Evolutionary conservation across 2,113 vertebrate species (phyloP), one percentile per base, ranked within the genome.

Genomic region (Xiphias gladius): DNA sequence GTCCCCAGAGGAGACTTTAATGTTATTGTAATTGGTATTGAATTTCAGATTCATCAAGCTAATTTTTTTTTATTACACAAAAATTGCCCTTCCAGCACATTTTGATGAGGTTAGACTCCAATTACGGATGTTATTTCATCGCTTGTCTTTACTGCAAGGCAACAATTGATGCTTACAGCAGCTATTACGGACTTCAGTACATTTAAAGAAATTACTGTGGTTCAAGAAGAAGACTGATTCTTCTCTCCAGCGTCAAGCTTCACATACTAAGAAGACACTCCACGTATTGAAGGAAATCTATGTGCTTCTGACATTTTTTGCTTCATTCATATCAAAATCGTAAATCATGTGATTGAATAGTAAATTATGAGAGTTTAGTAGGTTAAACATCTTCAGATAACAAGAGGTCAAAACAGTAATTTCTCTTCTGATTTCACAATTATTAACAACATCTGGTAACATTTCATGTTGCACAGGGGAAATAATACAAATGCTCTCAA

Each of bases 21-120:
- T 87, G 72, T 80, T 83, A 73, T 86, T 82, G 55, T 88, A 92
- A 91, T 84, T 85, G 75, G 54, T 82, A 87, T 90, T 86, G 79
- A 77, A 87, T 91, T 91, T 87, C 37, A 90, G 85, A 89, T 88
- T 88, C 89, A 92, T 94, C 84, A 88, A 77, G 68, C 67, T 89
- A 82, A 55, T 83, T 83, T 83, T 79, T n/a, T 79, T 80, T 84
- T 76, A 80, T 87, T 75, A 69, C 43, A 17, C 43, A 69, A 67
- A 86, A 90, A 89, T 89, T 89, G 89, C 81, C 57, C 76, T 66
- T 88, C 13, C 80, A 80, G 89, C 90, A 87, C 88, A 83, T 87
- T 90, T 69, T 12, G 28, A 80, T 81, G 78, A 78, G 80, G 82
- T 78, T 82, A 66, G 28, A 80, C 58, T 89, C 22, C 1, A 20